phyloP scores from a whole-genome alignment of 2,888 invertebrate species.

The Smittia sp. region DNA sequence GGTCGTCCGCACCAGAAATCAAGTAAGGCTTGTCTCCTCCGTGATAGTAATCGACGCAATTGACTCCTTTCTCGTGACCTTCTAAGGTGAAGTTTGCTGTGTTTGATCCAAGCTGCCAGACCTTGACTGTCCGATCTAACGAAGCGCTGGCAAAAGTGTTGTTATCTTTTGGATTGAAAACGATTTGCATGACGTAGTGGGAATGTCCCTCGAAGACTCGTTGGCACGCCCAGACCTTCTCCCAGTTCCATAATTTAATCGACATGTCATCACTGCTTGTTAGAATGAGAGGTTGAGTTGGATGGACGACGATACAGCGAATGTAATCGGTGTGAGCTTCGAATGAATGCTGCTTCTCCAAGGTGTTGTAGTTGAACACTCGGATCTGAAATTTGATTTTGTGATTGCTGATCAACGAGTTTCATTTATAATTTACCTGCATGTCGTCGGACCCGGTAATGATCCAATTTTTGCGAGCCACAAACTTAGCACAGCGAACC shows the following conservation, averaged over 20 bases:
- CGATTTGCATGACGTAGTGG: constrained; percentile 99
- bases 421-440: constrained; percentile 55
- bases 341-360: constrained; percentile 91
- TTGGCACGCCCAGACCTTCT: constrained; percentile 95
- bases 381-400: constrained; percentile 52
- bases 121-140: constrained; percentile 94
- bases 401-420: constrained; percentile 55
- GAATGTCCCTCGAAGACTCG: constrained; percentile 99
- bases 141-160: constrained; percentile 99
- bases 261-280: constrained; percentile 98
- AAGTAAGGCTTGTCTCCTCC: constrained; percentile 99
- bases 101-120: constrained; percentile 98
- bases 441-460: constrained; percentile 96
- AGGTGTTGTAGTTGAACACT: constrained; percentile 97
- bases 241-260: constrained; percentile 99
- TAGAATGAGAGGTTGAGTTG: constrained; percentile 93
- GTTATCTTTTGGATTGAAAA: constrained; percentile 98
- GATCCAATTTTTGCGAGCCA: constrained; percentile 97
- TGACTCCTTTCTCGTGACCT: constrained; percentile 97
- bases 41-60: constrained; percentile 98
- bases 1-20: constrained; percentile 98
- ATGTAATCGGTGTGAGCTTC: constrained; percentile 99
- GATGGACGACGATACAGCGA: constrained; percentile 93
- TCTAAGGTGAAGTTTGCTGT: constrained; percentile 97
- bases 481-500: constrained; percentile 92